A percentile compares a stretch with the other conserved stretches of the same genome.
Conservation (phyloP, 1,140 invertebrate species). For the Gryon sp. region DNA sequence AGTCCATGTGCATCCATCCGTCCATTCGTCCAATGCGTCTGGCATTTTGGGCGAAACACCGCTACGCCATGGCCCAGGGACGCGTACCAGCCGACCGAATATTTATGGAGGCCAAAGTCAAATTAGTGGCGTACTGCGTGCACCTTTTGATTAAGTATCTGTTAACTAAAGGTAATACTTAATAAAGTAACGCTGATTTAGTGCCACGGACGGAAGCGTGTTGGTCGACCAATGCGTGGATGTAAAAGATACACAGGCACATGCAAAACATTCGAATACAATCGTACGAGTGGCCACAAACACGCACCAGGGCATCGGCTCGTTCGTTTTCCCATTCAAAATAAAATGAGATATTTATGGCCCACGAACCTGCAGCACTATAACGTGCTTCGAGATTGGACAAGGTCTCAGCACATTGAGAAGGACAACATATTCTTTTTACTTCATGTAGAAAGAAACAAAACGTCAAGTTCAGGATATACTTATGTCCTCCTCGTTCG, state of each 20-base stretch:
- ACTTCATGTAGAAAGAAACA: conserved; percentile 36
- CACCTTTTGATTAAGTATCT: conserved; percentile 81
- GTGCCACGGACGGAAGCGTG: conserved; percentile 65
- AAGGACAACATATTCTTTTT: conserved; percentile 44
- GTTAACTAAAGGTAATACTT: conserved; percentile 81
- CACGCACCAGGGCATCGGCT: conserved; percentile 69
- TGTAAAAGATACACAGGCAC: conserved; percentile 55
- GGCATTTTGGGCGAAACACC: conserved; percentile 70
- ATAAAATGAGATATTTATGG: conserved; percentile 80
- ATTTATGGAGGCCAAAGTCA: conserved; percentile 80
- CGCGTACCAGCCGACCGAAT: conserved; percentile 71
- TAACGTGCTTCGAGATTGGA: conserved; percentile 59
- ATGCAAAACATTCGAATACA: conserved; percentile 49
- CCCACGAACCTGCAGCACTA: conserved; percentile 55
- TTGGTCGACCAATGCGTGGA: conserved; percentile 53
- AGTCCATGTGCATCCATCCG: conserved; percentile 63
- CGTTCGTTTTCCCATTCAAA: conserved; percentile 79
- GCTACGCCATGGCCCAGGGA: conserved; percentile 43
- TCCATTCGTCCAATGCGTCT: conserved; percentile 64
- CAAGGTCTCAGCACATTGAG: conserved; percentile 59
- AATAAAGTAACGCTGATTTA: conserved; percentile 81
- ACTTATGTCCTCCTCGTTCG: conserved; percentile 29
- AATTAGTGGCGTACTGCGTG: conserved; percentile 80
- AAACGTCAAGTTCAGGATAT: conserved; percentile 16
- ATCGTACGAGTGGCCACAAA: conserved; percentile 42